phyloP scores from a whole-genome alignment of 1,140 invertebrate species.

The Tetragnatha versicolor region DNA sequence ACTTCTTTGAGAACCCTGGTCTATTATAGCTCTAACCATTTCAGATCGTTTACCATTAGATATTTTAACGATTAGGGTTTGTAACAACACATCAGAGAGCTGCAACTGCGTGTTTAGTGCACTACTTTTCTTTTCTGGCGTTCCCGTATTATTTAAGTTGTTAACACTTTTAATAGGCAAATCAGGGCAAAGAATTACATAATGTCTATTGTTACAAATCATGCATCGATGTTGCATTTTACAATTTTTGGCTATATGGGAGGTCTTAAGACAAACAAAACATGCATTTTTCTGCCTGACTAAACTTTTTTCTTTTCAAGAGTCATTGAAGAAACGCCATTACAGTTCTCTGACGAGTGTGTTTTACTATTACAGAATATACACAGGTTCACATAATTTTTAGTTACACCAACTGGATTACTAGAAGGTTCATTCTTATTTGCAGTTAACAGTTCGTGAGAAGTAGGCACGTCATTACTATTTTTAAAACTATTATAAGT shows the following conservation, averaged over 20 bases:
- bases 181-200: not conserved
- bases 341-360: conserved; percentile 1
- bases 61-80: conserved; percentile 13
- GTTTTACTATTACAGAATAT: conserved; percentile 5
- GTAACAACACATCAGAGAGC: not conserved
- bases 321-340: not conserved
- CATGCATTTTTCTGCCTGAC: conserved; percentile 8
- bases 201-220: conserved; percentile 6
- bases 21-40: not conserved
- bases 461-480: not conserved
- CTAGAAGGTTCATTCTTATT: not conserved
- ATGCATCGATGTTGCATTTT: not conserved
- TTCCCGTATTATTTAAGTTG: not conserved
- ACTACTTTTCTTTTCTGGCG: not conserved
- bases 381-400: not conserved
- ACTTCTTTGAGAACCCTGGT: not conserved
- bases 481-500: not conserved
- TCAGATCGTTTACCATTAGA: not conserved
- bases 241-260: not conserved
- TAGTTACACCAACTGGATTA: not conserved
- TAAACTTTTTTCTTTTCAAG: not conserved
- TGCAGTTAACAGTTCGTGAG: not conserved
- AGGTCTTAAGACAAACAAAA: conserved; percentile 2
- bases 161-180: not conserved
- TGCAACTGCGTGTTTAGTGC: not conserved